phyloP scores from a whole-genome alignment of 1,140 invertebrate genomes.

The Drosophila mayri region DNA sequence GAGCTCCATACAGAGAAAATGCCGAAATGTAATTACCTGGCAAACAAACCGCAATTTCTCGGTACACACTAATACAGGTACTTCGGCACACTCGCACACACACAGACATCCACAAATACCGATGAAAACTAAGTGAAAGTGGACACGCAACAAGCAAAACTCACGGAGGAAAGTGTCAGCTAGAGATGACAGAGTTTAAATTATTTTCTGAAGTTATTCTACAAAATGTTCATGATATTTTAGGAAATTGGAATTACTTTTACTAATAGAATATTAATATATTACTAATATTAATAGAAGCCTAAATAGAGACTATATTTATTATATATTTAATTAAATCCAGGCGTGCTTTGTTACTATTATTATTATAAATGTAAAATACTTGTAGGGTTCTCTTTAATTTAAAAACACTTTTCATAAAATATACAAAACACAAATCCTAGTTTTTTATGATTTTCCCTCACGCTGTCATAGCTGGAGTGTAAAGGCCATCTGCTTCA shows the following conservation, averaged over 20 bases:
- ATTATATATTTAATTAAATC: background rate
- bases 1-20: slow-evolving; percentile 64
- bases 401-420: background rate
- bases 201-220: background rate
- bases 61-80: slow-evolving; percentile 62
- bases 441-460: background rate
- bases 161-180: slow-evolving; percentile 8
- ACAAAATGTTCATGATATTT: background rate
- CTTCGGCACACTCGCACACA: slow-evolving; percentile 19
- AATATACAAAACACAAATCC: too few species aligned
- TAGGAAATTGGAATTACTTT: too few species aligned
- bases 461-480: slow-evolving; percentile 21
- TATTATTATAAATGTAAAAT: background rate
- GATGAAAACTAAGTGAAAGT: slow-evolving; percentile 72
- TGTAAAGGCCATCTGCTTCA: slow-evolving; percentile 47
- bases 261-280: too few species aligned
- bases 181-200: slow-evolving; percentile 2
- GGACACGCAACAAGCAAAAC: slow-evolving; percentile 80
- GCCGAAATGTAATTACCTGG: slow-evolving; percentile 82
- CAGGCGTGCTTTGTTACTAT: background rate
- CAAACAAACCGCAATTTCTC: slow-evolving; percentile 83
- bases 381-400: background rate
- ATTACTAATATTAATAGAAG: background rate
- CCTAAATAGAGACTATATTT: too few species aligned
- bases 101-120: slow-evolving; percentile 7